These are phyloP conservation scores for Saxidomus purpurata DNA, from an alignment of 1,140 invertebrate genomes.

Conservation along the genomic window DNA sequence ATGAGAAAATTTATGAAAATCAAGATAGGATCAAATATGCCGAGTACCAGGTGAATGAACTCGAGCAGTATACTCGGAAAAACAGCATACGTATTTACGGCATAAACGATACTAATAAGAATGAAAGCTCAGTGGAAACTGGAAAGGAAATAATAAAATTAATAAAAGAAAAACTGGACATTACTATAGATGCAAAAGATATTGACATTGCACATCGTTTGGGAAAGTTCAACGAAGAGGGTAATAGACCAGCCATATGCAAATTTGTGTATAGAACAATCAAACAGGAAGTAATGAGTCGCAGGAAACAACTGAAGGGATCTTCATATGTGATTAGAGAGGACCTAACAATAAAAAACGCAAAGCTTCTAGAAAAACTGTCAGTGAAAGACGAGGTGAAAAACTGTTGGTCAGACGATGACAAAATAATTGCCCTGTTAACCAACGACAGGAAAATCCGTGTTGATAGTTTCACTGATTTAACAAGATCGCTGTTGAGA, in stretches of 20 bases:
- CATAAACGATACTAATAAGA: not conserved
- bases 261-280: not conserved
- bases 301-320: not conserved
- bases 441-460: not conserved
- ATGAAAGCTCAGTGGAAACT: not conserved
- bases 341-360: constrained; percentile 25
- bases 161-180: not conserved
- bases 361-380: constrained; percentile 5
- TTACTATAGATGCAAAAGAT: not conserved
- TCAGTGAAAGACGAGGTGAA: not conserved
- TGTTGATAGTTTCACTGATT: not conserved
- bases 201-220: constrained; percentile 15
- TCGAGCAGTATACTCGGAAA: not conserved
- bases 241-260: constrained; percentile 10
- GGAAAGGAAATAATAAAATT: not conserved
- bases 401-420: not conserved
- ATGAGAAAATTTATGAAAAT: no score
- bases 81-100: constrained; percentile 1
- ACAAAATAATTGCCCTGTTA: not conserved
- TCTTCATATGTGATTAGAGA: not conserved
- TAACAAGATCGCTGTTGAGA: no score
- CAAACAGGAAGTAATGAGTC: not conserved
- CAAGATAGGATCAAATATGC: no score
- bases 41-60: not conserved
- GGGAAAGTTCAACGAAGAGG: not conserved